Evolutionary conservation across 2,113 vertebrate species (phyloP), one percentile per base, ranked within the genome.

Genomic region (Oreotrochilus melanogaster): DNA sequence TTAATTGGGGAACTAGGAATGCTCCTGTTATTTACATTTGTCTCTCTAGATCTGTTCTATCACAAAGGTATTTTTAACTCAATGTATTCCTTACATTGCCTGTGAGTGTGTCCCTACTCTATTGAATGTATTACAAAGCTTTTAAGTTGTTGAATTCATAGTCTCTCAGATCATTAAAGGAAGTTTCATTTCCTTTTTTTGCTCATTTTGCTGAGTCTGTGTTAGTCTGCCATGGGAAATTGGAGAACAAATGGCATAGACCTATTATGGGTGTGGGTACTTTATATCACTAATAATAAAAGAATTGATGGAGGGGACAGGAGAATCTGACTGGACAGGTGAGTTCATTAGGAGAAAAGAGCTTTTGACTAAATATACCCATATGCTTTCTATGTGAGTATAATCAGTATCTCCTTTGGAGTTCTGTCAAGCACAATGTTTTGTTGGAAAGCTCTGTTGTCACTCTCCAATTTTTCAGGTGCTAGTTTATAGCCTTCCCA

Each of bases 21-120:
- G 56, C 4, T 78, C 19, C 11, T 35, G 18, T 76, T 76, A 73
- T 70, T 69, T 17, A 39, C 7, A 11, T 58, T 62, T 89, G 22
- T 48, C 3, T 6, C 22, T 18, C n/a, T 42, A 18, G 30, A 27
- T 17, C 48, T 83, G 86, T 92, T 10, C 19, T 76, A 14, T 67
- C 16, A 31, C 27, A 54, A 50, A 78, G 42, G 35, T 62, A 53
- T 66, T 74, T 73, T 78, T 71, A 75, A 86, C 25, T 75, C 1
- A 2, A 0, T 1, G 1, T 69, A 28, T 64, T 69, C 24, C 1
- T 2, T 78, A 18, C 30, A 4, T 22, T 81, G 31, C 23, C 9
- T 57, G 9, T 69, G 22, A 79, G 48, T 53, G 78, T 89, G n/a
- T 12, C 35, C 18, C 31, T 18, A n/a, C 4, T 2, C 2, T 73